phyloP scores from a whole-genome alignment of 2,797 vertebrate genomes.

The Clarias platycephalus region DNA sequence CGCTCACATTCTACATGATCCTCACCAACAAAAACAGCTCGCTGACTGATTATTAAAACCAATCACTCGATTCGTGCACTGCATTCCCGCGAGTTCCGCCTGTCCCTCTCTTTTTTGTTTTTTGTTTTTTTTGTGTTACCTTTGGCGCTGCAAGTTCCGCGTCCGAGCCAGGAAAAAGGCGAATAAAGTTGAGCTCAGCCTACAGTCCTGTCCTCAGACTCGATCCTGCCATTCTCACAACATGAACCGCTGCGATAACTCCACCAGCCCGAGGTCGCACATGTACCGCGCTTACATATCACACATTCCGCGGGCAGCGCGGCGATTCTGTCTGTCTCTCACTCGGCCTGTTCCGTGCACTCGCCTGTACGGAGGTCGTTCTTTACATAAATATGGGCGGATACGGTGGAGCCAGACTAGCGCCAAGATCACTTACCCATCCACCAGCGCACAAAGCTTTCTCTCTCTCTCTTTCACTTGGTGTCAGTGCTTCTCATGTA shows the following conservation, averaged over 20 bases:
- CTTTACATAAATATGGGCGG: slow-evolving; percentile 78
- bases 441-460: slow-evolving; percentile 64
- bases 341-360: slow-evolving; percentile 42
- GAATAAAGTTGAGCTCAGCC: slow-evolving; percentile 64
- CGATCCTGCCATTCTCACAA: slow-evolving; percentile 74
- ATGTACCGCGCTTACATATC: not conserved
- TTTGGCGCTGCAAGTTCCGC: slow-evolving; percentile 76
- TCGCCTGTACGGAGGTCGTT: slow-evolving; percentile 61
- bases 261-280: slow-evolving; percentile 59
- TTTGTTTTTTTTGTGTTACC: slow-evolving; percentile 66
- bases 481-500: slow-evolving; percentile 53
- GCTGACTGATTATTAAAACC: not conserved
- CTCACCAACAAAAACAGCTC: slow-evolving; percentile 29
- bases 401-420: slow-evolving; percentile 64
- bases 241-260: slow-evolving; percentile 55
- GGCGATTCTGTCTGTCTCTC: slow-evolving; percentile 34
- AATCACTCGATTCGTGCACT: not conserved
- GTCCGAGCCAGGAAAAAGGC: slow-evolving; percentile 71
- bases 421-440: slow-evolving; percentile 71
- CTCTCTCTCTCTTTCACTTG: slow-evolving; percentile 49
- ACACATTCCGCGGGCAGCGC: slow-evolving; percentile 12
- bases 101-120: not conserved
- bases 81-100: not conserved
- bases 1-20: slow-evolving; percentile 40
- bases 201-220: slow-evolving; percentile 70